Evolutionary conservation across 2,113 vertebrate genomes (phyloP).

Genomic region (Nannospalax galili): DNA sequence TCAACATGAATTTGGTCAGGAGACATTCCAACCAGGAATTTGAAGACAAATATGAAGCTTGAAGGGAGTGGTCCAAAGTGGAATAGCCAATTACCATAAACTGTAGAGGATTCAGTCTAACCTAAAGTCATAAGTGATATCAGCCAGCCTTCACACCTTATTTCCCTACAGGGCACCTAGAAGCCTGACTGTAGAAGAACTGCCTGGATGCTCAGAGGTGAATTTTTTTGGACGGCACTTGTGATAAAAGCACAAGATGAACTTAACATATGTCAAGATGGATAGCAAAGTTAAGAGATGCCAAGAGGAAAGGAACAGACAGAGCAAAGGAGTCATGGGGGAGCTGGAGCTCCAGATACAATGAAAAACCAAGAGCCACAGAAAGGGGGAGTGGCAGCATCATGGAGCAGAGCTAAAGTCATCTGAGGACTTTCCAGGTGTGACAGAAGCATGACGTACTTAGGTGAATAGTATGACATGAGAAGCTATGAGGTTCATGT

Average conservation of each 20-base stretch:
- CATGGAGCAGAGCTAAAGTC: background rate
- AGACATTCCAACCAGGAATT: background rate
- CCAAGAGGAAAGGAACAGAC: background rate
- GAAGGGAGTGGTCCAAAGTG: background rate
- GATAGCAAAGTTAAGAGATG: background rate
- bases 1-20: background rate
- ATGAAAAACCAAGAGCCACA: background rate
- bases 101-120: no score
- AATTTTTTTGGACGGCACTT: background rate
- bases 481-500: background rate
- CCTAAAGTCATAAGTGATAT: background rate
- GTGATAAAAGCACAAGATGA: background rate
- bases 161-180: background rate
- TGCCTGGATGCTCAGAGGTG: background rate
- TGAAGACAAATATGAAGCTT: background rate
- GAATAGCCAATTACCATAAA: background rate
- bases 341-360: background rate
- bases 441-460: background rate
- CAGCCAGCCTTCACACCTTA: background rate
- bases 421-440: background rate
- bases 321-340: background rate
- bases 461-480: background rate
- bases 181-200: background rate
- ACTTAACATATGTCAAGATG: background rate
- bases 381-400: background rate